Evolutionary conservation across 2,113 vertebrate genomes (phyloP).

Genomic region (Anolis sagrei): DNA sequence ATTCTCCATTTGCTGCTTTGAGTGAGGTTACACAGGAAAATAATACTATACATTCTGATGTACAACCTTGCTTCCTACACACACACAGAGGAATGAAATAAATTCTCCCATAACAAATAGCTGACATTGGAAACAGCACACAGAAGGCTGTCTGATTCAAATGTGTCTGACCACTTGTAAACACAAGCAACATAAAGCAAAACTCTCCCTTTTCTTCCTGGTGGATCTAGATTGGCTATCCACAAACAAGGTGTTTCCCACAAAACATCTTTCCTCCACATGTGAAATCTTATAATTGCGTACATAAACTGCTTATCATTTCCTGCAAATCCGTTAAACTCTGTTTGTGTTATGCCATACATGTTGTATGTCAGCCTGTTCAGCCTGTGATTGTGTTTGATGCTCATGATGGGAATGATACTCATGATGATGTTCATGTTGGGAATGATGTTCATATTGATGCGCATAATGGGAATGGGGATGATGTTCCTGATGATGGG

Average conservation of each 20-base stretch:
- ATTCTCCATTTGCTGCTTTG: not conserved
- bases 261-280: not conserved
- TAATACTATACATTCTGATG: not conserved
- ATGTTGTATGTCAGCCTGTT: too few species aligned
- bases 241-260: not conserved
- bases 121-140: not conserved
- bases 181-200: not conserved
- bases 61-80: not conserved
- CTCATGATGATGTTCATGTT: too few species aligned
- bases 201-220: not conserved
- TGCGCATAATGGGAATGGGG: too few species aligned
- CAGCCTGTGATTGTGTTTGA: too few species aligned
- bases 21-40: not conserved
- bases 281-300: too few species aligned
- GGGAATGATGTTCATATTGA: too few species aligned
- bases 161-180: not conserved
- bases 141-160: not conserved
- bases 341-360: not conserved
- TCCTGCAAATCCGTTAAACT: not conserved
- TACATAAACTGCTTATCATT: not conserved
- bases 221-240: not conserved
- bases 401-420: too few species aligned
- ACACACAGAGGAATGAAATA: not conserved
- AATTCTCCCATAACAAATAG: too few species aligned
- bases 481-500: too few species aligned